Evolutionary conservation across 2,888 invertebrate genomes (phyloP).

Genomic region (Trilocha varians): DNA sequence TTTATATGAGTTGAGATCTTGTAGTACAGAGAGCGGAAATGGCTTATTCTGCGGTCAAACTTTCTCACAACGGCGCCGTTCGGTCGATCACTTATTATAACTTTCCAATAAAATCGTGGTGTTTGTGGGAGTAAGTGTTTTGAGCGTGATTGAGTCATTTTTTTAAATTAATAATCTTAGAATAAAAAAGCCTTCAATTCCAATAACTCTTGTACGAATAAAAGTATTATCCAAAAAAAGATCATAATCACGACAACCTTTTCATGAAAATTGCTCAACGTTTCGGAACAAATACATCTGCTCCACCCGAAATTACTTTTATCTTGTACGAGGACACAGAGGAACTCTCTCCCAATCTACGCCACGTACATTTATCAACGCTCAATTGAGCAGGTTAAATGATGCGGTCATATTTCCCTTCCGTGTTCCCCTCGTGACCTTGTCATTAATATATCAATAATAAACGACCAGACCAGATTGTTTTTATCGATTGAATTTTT

Average conservation of each 20-base stretch:
- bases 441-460: no score
- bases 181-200: no score
- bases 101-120: constrained; percentile 29
- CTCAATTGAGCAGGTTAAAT: constrained; percentile 26
- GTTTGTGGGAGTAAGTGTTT: constrained; percentile 9
- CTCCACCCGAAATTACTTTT: no score
- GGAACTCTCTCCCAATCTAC: not conserved
- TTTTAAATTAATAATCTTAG: not conserved
- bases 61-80: not conserved
- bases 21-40: not conserved
- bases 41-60: not conserved
- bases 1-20: not conserved
- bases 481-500: no score
- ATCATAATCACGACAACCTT: no score
- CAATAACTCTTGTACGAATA: no score
- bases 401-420: constrained; percentile 20
- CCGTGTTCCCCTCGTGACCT: constrained; percentile 18
- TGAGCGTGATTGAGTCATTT: not conserved
- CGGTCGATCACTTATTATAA: constrained; percentile 31
- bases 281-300: no score
- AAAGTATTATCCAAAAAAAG: no score
- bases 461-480: no score
- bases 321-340: not conserved
- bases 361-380: constrained; percentile 2
- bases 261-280: no score